Percentiles rank a stretch among this genome's conserved stretches.
Evolutionary conservation across 2,113 vertebrate genomes (phyloP).

Genomic region (Gnathonemus longibarbis): DNA sequence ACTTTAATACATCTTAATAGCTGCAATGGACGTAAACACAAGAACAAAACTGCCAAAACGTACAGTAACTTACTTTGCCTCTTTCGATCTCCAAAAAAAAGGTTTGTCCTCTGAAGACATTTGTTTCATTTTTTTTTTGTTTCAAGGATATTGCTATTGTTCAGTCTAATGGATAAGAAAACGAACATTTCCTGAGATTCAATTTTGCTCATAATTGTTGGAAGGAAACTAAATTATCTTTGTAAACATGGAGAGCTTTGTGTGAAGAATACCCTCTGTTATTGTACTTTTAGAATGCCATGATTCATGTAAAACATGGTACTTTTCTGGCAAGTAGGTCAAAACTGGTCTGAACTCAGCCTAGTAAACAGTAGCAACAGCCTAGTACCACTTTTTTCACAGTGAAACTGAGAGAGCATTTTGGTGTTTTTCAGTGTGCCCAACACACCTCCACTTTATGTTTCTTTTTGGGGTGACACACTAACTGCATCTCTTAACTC

Average conservation of each 20-base stretch:
- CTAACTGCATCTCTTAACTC: background rate
- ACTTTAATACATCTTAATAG: background rate
- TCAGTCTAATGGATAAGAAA: constrained; percentile 65
- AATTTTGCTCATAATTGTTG: constrained; percentile 79
- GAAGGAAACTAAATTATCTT: constrained; percentile 93
- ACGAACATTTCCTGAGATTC: constrained; percentile 65
- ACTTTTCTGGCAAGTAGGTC: background rate
- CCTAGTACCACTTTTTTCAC: background rate
- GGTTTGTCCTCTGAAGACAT: constrained; percentile 52
- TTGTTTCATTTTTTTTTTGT: constrained; percentile 28
- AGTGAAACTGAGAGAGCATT: background rate
- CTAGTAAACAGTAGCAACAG: too few relatives aligned
- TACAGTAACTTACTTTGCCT: constrained; percentile 49
- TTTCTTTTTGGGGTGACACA: background rate
- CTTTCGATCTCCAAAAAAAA: constrained; percentile 37
- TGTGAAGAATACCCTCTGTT: constrained; percentile 66
- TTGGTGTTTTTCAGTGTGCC: background rate
- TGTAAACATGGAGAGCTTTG: constrained; percentile 84
- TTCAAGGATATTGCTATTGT: constrained; percentile 58
- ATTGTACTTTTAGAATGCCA: constrained; percentile 44
- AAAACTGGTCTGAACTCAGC: background rate
- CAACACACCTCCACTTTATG: background rate
- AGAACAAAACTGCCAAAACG: constrained; percentile 23
- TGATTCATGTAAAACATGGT: constrained; percentile 23
- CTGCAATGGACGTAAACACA: background rate